Evolutionary conservation across 2,888 invertebrate genomes (phyloP).

Genomic region (Drosophila demipolita): DNA sequence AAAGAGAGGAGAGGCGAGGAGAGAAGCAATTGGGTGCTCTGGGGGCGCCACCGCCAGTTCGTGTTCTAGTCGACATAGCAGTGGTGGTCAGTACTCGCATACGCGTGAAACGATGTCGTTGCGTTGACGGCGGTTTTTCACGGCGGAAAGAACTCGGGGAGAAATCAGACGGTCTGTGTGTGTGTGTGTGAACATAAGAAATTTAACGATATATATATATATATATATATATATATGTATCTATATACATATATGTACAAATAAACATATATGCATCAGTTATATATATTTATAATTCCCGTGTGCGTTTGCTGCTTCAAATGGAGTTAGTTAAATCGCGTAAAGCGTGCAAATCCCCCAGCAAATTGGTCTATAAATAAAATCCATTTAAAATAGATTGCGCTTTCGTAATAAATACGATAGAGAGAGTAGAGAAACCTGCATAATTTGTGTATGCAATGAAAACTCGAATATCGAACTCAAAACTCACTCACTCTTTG

Average conservation of each 20-base stretch:
- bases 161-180: slow-evolving; percentile 55
- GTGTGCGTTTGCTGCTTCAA: slow-evolving; percentile 31
- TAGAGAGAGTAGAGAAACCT: slow-evolving; percentile 23
- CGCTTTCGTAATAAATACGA: slow-evolving; percentile 67
- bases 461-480: slow-evolving; percentile 34
- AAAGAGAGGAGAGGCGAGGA: background rate
- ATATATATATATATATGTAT: slow-evolving; percentile 16
- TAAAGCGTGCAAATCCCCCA: slow-evolving; percentile 39
- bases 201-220: slow-evolving; percentile 4
- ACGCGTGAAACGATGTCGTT: slow-evolving; percentile 79
- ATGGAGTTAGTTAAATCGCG: slow-evolving; percentile 48
- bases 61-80: slow-evolving; percentile 17
- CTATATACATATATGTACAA: slow-evolving; percentile 12
- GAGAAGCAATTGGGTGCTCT: slow-evolving; percentile 26
- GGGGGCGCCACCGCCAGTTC: slow-evolving; percentile 42
- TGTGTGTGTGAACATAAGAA: slow-evolving; percentile 17
- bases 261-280: slow-evolving; percentile 6
- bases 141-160: slow-evolving; percentile 56
- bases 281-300: slow-evolving; percentile 12
- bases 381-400: slow-evolving; percentile 42
- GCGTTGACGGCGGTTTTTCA: slow-evolving; percentile 73
- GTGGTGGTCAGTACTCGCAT: slow-evolving; percentile 67
- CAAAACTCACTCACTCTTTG: slow-evolving; percentile 25
- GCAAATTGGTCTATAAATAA: slow-evolving; percentile 64
- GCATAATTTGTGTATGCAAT: slow-evolving; percentile 17